Conservation (phyloP, 2,888 invertebrate genomes). For the Callimorpha dominula region DNA sequence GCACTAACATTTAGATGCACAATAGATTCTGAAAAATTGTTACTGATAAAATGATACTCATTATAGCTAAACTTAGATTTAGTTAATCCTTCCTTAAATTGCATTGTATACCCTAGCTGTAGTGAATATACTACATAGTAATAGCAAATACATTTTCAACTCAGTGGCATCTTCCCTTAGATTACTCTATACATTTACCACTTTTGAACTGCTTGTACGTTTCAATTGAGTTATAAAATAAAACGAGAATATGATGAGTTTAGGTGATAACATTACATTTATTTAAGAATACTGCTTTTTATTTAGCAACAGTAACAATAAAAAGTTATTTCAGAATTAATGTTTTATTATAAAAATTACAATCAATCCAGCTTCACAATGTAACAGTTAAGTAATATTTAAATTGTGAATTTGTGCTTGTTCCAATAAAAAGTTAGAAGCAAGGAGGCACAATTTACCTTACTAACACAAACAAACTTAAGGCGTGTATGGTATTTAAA, state of each 20-base stretch:
- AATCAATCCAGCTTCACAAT: conserved; percentile 38
- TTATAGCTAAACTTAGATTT: conserved; percentile 18
- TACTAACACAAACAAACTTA: conserved; percentile 25
- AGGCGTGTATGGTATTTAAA: conserved; percentile 24
- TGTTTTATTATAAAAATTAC: conserved; percentile 36
- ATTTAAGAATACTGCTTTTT: conserved; percentile 8
- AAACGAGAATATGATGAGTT: neutral
- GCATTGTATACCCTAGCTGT: conserved; percentile 4
- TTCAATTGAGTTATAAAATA: conserved; percentile 1
- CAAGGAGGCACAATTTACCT: conserved; percentile 19
- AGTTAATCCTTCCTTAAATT: conserved; percentile 8
- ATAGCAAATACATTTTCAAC: neutral
- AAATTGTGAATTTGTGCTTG: conserved; percentile 17
- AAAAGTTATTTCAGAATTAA: conserved; percentile 34
- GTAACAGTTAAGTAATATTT: conserved; percentile 14
- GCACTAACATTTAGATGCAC: conserved; percentile 46
- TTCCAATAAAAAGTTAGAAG: conserved; percentile 20
- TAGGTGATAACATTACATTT: conserved; percentile 9
- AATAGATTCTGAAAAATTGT: conserved; percentile 23
- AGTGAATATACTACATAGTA: conserved; percentile 7
- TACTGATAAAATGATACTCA: conserved; percentile 17
- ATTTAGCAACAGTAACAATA: conserved; percentile 16
- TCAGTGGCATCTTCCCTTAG: neutral
- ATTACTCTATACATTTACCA: neutral
- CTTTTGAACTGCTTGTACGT: neutral